A percentile compares a stretch with the other conserved stretches of the same genome.
Conservation (phyloP, 2,113 vertebrate species). For the Eptesicus fuscus region DNA sequence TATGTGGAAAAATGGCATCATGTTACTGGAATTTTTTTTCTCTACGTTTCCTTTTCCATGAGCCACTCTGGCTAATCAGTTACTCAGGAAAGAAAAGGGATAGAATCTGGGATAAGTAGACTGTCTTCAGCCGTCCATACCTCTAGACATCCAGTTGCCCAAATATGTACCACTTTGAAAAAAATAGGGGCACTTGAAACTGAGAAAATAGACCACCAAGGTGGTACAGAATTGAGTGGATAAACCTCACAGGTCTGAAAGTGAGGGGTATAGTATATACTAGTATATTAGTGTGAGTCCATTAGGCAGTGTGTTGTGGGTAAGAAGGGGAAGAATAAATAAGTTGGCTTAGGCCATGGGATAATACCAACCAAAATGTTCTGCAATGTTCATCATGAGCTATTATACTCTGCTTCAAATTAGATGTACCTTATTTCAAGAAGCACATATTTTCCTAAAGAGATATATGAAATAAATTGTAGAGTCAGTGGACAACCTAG, state of each 20-base stretch:
- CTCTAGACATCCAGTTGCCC: not conserved
- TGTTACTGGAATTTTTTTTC: not conserved
- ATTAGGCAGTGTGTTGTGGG: not conserved
- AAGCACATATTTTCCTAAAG: conserved; percentile 3
- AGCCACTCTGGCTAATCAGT: not conserved
- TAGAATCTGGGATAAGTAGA: not conserved
- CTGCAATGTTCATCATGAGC: not conserved
- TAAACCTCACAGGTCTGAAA: not conserved
- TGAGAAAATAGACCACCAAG: not conserved
- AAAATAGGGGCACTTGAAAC: not conserved
- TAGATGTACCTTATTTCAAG: not conserved
- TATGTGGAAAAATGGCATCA: not conserved
- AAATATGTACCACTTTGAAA: not conserved
- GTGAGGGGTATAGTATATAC: too few relatives aligned
- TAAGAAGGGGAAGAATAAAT: not conserved
- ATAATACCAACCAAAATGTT: not conserved
- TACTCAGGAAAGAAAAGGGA: not conserved
- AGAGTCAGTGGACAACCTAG: not conserved
- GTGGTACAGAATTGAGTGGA: not conserved
- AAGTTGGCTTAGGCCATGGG: not conserved
- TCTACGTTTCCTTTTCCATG: not conserved
- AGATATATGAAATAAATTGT: not conserved
- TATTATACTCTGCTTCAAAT: not conserved
- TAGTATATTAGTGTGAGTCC: not conserved
- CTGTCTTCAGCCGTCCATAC: not conserved